Base-by-base conservation (phyloP, 2,888 invertebrate genomes). In the Cremastobaeus sp. region DNA sequence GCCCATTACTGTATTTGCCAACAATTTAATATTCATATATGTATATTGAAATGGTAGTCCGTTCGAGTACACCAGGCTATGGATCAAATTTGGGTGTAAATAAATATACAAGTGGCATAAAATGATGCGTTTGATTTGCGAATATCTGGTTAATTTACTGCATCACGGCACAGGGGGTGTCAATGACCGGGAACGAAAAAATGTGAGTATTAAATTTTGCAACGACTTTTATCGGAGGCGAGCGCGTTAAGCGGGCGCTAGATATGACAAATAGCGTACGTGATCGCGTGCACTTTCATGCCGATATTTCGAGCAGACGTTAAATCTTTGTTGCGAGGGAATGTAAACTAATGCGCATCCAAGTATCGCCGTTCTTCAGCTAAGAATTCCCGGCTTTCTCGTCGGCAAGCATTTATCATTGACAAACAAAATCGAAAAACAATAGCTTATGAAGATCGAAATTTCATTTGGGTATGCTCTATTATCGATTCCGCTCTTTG, bases 201-300 rank as follows among this genome's bases (percentile, higher is more conserved):
- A 52, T 68, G 68, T 50, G 50, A 43, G 57, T 52, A 68, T 68
- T 68, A 66, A 55, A 66, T 66, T 68, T 68, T 35, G 18, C 52
- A 60, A 69, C 47, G 68, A 57, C 59, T 68, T 68, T 59, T 68
- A 68, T 68, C 50, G 68, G 48, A 25, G 55, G 48, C 17, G 48
- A 55, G 64, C 64, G 54, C 55, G 65, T 55, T 65, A 55, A 65
- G 47, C 55, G 39, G 48, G 11, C 32, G 57, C 50, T 50, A 57
- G 39, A 18, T 57, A 68, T 68, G 57, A 68, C 57, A 68, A 57
- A 68, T 68, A 50, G 66, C 57, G 48, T 66, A 66, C 66, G 66
- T 68, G 68, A 68, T 59, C 48, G 66, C 20, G 59, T 45, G 59
- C 30, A 45, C 59, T 37, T 68, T 59, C 68, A 37, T 45, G 59